phyloP scores from a whole-genome alignment of 2,888 invertebrate species.

The Ormyrus rosae region DNA sequence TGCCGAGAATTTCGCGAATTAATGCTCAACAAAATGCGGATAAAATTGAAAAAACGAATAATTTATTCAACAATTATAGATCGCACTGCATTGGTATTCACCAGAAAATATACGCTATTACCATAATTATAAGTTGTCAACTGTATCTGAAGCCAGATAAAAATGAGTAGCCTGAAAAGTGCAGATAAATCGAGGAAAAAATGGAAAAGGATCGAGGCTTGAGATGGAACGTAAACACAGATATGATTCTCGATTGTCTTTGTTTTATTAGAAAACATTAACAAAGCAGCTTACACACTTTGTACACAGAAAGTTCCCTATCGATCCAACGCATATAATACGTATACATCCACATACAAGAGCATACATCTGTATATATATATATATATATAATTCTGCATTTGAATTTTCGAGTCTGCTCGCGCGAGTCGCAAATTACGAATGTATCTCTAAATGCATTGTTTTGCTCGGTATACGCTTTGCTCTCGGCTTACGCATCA shows the following conservation, averaged over 20 bases:
- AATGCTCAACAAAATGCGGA: too few species aligned
- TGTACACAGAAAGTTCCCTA: conserved; percentile 12
- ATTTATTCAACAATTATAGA: too few species aligned
- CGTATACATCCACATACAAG: too few species aligned
- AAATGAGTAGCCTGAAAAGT: too few species aligned
- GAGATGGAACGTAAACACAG: neutral
- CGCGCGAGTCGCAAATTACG: neutral
- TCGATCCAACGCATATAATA: neutral
- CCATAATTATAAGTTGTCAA: too few species aligned
- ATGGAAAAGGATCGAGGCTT: too few species aligned
- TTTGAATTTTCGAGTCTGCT: conserved; percentile 8
- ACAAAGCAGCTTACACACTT: conserved; percentile 34
- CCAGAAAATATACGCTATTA: too few species aligned
- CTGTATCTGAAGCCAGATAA: too few species aligned
- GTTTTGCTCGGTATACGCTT: neutral
- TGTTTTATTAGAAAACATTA: conserved; percentile 51
- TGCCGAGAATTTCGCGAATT: too few species aligned
- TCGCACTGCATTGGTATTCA: too few species aligned
- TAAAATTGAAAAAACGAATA: too few species aligned
- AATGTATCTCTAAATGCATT: conserved; percentile 29
- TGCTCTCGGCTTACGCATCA: neutral
- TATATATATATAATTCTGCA: neutral
- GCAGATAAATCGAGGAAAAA: too few species aligned
- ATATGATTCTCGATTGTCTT: conserved; percentile 7
- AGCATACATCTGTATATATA: neutral